Base-by-base conservation (phyloP, 2,797 vertebrate genomes). In the Knipowitschia caucasica region DNA sequence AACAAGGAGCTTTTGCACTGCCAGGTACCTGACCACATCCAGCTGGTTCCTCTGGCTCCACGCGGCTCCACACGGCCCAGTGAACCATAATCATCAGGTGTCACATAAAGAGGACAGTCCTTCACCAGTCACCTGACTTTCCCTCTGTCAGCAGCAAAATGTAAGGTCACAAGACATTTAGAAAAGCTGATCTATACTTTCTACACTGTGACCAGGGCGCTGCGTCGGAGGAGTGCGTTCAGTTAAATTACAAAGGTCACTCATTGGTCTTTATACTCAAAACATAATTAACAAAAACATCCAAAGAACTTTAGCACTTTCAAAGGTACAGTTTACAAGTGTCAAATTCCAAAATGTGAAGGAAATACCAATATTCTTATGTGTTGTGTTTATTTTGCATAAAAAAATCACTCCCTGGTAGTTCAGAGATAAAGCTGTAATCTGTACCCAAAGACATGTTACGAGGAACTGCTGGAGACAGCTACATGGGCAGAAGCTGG, bases 31-130 rank as follows among this genome's bases (percentile, higher is more conserved):
- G 72, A 73, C 71, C 47, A 46, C 67, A 66, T 66, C 60, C 76
- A 74, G 67, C 66, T 77, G 64, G 53, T 42, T 69, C 35, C 43
- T 56, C 45, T 73, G 67, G 77, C 73, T 73, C 40, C 56, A n/a
- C n/a, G n/a, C 36, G 17, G 36, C 18, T 39, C 36, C 36, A 20
- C 71, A 64, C 62, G 51, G 67, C 64, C 64, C 77, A 75, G 60
- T 61, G 73, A 78, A 80, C 69, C 69, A 1, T 67, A 75, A 77
- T 85, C 82, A 82, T 81, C 80, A 80, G 80, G 79, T 85, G 82
- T 81, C 84, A 80, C 79, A 71, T 80, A 69, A 77, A 61, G 62
- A 76, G 73, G 64, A 79, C 68, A 36, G 59, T 68, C 61, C 66
- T 64, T 50, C 14, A 4, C 59, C 59, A 52, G 67, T 64, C 25